phyloP scores from a whole-genome alignment of 2,888 invertebrate genomes.

The Nebria salina region DNA sequence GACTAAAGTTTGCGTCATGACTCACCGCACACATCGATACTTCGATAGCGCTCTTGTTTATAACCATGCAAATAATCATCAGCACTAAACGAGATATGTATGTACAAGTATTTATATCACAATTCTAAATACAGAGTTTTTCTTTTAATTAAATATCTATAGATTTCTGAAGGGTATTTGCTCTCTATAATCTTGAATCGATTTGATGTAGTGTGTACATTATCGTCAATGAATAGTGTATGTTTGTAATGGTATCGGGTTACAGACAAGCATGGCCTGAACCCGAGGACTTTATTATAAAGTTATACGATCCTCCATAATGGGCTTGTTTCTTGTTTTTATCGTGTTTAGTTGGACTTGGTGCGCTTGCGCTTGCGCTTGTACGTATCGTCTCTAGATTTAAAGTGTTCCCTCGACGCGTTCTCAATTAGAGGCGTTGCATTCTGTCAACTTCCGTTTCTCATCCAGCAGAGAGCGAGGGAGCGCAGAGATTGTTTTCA shows the following conservation, averaged over 20 bases:
- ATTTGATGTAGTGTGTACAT: neutral
- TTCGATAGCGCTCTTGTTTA: neutral
- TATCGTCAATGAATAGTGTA: neutral
- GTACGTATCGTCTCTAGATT: constrained; percentile 5
- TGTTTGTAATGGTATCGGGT: constrained; percentile 11
- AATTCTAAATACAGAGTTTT: neutral
- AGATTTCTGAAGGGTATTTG: neutral
- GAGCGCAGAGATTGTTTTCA: constrained; percentile 33
- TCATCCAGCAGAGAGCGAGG: neutral
- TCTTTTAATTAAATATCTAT: neutral
- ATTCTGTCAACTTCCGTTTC: constrained; percentile 43
- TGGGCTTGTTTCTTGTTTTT: constrained; percentile 6
- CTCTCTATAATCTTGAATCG: neutral
- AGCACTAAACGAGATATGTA: neutral
- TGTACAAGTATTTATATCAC: too few relatives aligned
- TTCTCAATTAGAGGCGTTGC: constrained; percentile 38
- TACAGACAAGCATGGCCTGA: constrained; percentile 3
- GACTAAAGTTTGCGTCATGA: constrained; percentile 18
- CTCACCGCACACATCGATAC: neutral
- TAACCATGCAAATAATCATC: neutral
- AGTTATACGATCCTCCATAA: constrained; percentile 5
- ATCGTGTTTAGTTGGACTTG: neutral
- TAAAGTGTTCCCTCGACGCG: constrained; percentile 24
- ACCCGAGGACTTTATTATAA: constrained; percentile 6
- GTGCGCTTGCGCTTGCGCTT: constrained; percentile 12